Base-by-base conservation (phyloP, 2,888 invertebrate genomes). In the Eupithecia dodoneata region DNA sequence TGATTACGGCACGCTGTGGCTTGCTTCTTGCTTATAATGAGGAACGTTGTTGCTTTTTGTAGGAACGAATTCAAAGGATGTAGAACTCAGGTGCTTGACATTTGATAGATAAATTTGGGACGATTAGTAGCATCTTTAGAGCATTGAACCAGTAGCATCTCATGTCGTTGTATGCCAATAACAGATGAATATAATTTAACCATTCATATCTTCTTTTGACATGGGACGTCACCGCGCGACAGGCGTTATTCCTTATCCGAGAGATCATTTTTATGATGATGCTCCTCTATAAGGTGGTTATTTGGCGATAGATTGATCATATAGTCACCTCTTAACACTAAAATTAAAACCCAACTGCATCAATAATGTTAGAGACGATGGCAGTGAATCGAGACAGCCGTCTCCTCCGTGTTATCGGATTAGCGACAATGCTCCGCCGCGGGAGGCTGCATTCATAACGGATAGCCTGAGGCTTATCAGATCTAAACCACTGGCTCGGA, bases 401-500 rank as follows among this genome's bases (percentile, higher is more conserved):
- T 73, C 65, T 47, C 59, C 49, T 67, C 73, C 66, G 72, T 41
- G 75, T 79, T 77, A 80, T 72, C 74, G 75, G 81, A 82, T 85
- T 78, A 81, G 18, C 44, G 77, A 79, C 81, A 85, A 80, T 79
- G 77, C 73, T 77, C 72, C 71, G 82, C 83, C 78, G 82, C 77
- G 81, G 72, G 70, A 72, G 18, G 74, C 74, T 83, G 80, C 83
- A 85, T 85, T 83, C 83, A 84, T 83, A 84, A 84, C 80, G 71
- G 71, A 66, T 44, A 65, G 15, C 30, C 63, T 81, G n/a, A n/a
- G 55, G 81, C 18, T 73, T 55, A 73, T 67, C 44, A 42, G 55
- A 59, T 59, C 59, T 72, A 71, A 78, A 75, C 79, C 80, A 77
- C 69, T 45, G 66, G 3, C 66, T 67, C 7, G 15, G 44, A 44